phyloP scores from a whole-genome alignment of 2,888 invertebrate species.

The Agrenia bidenticulata region DNA sequence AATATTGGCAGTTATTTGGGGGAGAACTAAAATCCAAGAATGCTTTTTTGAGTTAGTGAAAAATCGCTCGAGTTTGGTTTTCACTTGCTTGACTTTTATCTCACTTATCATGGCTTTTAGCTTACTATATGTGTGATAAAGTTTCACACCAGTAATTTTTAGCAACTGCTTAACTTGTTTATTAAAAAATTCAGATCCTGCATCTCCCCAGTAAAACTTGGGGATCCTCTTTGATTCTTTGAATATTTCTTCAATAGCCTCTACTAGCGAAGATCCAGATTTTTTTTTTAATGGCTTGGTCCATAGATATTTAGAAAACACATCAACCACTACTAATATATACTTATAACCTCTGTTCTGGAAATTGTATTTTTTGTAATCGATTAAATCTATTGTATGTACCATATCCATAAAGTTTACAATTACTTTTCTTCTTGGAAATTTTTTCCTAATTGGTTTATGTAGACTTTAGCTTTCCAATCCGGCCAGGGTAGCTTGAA shows the following conservation, averaged over 20 bases:
- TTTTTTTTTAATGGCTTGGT: neutral
- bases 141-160: neutral
- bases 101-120: slow-evolving; percentile 15
- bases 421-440: slow-evolving; percentile 8
- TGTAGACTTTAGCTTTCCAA: slow-evolving; percentile 13
- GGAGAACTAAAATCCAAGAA: neutral
- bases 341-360: neutral
- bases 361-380: slow-evolving; percentile 1
- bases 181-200: slow-evolving; percentile 3
- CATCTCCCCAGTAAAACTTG: slow-evolving; percentile 7
- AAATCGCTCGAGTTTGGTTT: slow-evolving; percentile 5
- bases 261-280: neutral
- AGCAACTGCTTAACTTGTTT: neutral
- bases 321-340: neutral
- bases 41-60: neutral
- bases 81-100: slow-evolving; percentile 1
- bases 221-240: neutral
- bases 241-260: neutral
- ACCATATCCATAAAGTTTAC: slow-evolving; percentile 2
- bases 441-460: slow-evolving; percentile 1
- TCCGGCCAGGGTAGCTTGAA: neutral
- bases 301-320: slow-evolving; percentile 3
- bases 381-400: slow-evolving; percentile 14
- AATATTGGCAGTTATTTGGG: neutral
- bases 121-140: slow-evolving; percentile 15